Base-by-base conservation (phyloP, 2,113 vertebrate species). In the Stigmatopora argus region DNA sequence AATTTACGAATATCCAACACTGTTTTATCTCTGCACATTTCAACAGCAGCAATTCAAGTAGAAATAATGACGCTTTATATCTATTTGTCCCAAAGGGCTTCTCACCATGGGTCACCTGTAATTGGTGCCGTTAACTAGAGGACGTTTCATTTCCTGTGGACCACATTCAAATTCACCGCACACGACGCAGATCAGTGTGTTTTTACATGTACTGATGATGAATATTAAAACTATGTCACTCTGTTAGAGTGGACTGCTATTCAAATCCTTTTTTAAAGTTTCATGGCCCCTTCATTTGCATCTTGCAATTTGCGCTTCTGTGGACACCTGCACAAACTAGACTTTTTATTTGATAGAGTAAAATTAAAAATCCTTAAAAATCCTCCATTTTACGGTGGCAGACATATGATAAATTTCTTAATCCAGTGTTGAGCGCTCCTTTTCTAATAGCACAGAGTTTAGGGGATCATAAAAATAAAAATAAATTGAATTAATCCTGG, bases 81-180 rank as follows among this genome's bases (percentile, higher is more conserved):
- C 82, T 86, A 84, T 88, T 87, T 87, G 85, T 87, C 72, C 69
- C 80, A 82, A 79, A 83, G 82, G 81, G 85, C 79, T 72, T 75
- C 80, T 78, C 79, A 67, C 83, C 7, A 68, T 71, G 82, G 80
- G 82, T 83, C 83, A 87, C 79, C 83, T 88, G 84, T 87, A 86
- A 88, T 90, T 85, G 86, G 84, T 86, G 85, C 86, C 80, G 88
- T 87, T 89, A 88, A 90, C 86, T 85, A 89, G 89, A 85, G 84
- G 88, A 77, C 88, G 87, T 87, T 89, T 89, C 76, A 90, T 89
- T 89, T 89, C 87, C 88, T 85, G 59, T 66, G 66, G 64, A 73
- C 67, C 73, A 67, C 64, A 80, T 81, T 83, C 69, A 83, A 84
- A 89, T 87, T 87, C 81, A 89, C 89, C 85, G 85, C 74, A 60